A percentile compares a stretch with the other conserved stretches of the same genome.
phyloP scores from a whole-genome alignment of 2,888 invertebrate species.

The Rhogogaster chlorosoma region DNA sequence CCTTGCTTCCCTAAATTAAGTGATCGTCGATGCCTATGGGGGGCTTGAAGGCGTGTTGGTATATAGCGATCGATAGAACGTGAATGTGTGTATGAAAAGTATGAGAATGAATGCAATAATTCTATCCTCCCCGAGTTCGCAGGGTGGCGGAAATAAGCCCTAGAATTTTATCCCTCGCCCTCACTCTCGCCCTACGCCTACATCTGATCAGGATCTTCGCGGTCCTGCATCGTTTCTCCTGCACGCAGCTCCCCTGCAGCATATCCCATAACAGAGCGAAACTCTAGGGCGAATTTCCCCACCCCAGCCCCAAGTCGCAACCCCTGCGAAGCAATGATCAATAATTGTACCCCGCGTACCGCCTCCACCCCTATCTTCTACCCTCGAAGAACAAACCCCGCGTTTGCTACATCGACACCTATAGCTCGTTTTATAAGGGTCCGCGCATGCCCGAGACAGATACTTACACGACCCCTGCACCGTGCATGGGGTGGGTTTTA shows the following conservation, averaged over 20 bases:
- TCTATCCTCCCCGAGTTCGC: neutral
- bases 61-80: constrained; percentile 1
- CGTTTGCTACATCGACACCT: constrained; percentile 24
- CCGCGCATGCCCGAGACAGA: constrained; percentile 33
- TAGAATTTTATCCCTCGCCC: no score
- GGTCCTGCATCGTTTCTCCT: constrained; percentile 5
- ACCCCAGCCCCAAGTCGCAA: neutral
- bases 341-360: constrained; percentile 17
- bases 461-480: neutral
- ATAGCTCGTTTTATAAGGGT: constrained; percentile 2
- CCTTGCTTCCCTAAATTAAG: constrained; percentile 6
- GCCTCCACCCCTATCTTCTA: neutral
- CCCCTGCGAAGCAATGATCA: constrained; percentile 44
- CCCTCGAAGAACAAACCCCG: constrained; percentile 7
- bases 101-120: constrained; percentile 27
- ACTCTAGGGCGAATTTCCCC: neutral
- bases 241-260: neutral
- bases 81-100: neutral
- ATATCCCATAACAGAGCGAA: neutral
- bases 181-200: neutral
- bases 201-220: constrained; percentile 29
- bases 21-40: neutral
- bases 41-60: neutral
- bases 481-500: neutral
- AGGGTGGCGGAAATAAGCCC: neutral